These are phyloP conservation scores for Drosophila nr. perissopoda DNA, from an alignment of 2,888 invertebrate species.

Conservation along the genomic window DNA sequence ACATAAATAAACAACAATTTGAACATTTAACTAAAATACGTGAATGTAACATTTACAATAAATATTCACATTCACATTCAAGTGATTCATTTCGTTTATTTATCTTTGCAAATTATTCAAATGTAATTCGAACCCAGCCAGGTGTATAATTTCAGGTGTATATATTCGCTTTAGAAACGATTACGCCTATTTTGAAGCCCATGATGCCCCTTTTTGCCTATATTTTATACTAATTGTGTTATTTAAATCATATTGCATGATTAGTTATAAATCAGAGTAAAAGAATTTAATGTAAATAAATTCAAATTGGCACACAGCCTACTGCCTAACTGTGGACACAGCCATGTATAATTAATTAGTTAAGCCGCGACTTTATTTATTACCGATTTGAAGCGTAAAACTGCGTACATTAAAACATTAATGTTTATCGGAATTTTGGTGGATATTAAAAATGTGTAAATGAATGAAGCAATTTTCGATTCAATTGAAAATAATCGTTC, in stretches of 20 bases:
- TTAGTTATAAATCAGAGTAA: neutral
- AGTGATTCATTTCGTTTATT: slow-evolving; percentile 18
- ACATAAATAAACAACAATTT: slow-evolving; percentile 17
- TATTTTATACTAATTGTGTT: slow-evolving; percentile 7
- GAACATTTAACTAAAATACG: slow-evolving; percentile 8
- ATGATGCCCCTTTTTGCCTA: neutral
- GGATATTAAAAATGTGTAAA: neutral
- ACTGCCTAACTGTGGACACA: neutral
- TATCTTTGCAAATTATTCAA: slow-evolving; percentile 24
- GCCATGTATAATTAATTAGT: neutral
- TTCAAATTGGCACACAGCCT: neutral
- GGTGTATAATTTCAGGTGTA: slow-evolving; percentile 3
- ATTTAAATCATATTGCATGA: slow-evolving; percentile 14
- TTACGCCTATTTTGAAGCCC: neutral
- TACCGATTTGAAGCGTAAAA: neutral
- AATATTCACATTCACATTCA: neutral
- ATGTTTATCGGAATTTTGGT: neutral
- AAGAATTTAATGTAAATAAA: neutral
- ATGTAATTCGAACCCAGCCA: slow-evolving; percentile 18
- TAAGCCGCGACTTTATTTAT: neutral
- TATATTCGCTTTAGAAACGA: slow-evolving; percentile 14
- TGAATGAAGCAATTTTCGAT: neutral
- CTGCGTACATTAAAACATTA: neutral
- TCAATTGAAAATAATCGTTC: neutral
- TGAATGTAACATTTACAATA: neutral